Evolutionary conservation across 2,797 vertebrate species (phyloP).

Genomic region (Enteromius radiatus): DNA sequence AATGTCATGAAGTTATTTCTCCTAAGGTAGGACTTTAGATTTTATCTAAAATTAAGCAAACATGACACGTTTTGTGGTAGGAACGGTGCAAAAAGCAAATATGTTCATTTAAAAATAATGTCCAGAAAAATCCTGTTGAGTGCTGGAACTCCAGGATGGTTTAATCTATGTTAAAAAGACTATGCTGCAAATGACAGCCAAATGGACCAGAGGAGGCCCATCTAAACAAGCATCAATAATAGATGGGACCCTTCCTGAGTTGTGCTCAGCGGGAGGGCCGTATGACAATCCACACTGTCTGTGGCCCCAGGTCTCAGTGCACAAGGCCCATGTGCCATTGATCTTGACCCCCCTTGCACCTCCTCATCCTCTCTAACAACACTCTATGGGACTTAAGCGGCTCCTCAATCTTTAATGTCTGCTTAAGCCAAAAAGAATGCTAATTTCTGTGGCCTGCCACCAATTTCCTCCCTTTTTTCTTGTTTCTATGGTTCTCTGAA

Average conservation of each 20-base stretch:
- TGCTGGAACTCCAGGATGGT: constrained; percentile 1
- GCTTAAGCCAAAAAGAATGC: constrained; percentile 78
- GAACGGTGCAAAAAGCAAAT: not conserved
- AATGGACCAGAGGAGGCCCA: constrained; percentile 52
- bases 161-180: constrained; percentile 55
- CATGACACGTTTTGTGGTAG: constrained; percentile 5
- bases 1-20: constrained; percentile 28
- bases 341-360: constrained; percentile 61
- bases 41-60: constrained; percentile 18
- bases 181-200: constrained; percentile 64
- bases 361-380: constrained; percentile 58
- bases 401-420: constrained; percentile 81
- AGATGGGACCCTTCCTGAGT: constrained; percentile 66
- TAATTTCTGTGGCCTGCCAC: constrained; percentile 81
- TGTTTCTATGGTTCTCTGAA: constrained; percentile 72
- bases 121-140: not conserved
- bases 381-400: constrained; percentile 74
- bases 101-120: not conserved
- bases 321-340: constrained; percentile 69
- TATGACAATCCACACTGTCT: constrained; percentile 68
- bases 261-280: constrained; percentile 67
- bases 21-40: constrained; percentile 1
- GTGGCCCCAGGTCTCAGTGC: constrained; percentile 63
- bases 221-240: constrained; percentile 77
- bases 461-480: constrained; percentile 71